Evolutionary conservation across 2,888 invertebrate species (phyloP).

Genomic region (Furcula furcula): DNA sequence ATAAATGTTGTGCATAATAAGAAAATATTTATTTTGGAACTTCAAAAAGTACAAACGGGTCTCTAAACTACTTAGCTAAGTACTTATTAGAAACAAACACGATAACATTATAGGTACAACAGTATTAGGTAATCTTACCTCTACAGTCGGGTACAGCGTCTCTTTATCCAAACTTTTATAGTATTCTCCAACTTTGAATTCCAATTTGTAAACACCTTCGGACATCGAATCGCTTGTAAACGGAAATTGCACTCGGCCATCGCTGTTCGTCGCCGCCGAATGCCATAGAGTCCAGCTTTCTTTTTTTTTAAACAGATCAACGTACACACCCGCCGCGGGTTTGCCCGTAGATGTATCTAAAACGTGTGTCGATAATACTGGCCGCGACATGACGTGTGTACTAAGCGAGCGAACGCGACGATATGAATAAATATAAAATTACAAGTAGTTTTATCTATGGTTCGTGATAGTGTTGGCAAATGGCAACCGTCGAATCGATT

Average conservation of each 20-base stretch:
- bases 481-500: no score
- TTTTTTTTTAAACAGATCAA: slow-evolving; percentile 85
- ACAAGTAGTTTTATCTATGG: no score
- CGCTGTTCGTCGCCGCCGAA: slow-evolving; percentile 82
- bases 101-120: no score
- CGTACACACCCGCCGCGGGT: slow-evolving; percentile 84
- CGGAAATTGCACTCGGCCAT: slow-evolving; percentile 86
- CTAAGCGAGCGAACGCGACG: slow-evolving; percentile 1
- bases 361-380: slow-evolving; percentile 88
- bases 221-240: slow-evolving; percentile 81
- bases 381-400: slow-evolving; percentile 56
- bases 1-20: no score
- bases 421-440: not conserved
- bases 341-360: slow-evolving; percentile 86
- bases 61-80: no score
- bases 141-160: slow-evolving; percentile 89
- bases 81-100: no score
- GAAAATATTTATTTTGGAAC: no score
- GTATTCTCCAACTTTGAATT: slow-evolving; percentile 88
- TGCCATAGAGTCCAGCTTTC: slow-evolving; percentile 87
- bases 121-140: slow-evolving; percentile 69
- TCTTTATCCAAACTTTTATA: slow-evolving; percentile 82
- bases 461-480: no score
- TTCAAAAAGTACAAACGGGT: no score
- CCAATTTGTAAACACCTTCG: slow-evolving; percentile 87